A percentile compares a stretch with the other conserved stretches of the same genome.
These are phyloP conservation scores for Pithecia hirsuta DNA, from an alignment of 2,797 vertebrate genomes.

Conservation along the genomic window DNA sequence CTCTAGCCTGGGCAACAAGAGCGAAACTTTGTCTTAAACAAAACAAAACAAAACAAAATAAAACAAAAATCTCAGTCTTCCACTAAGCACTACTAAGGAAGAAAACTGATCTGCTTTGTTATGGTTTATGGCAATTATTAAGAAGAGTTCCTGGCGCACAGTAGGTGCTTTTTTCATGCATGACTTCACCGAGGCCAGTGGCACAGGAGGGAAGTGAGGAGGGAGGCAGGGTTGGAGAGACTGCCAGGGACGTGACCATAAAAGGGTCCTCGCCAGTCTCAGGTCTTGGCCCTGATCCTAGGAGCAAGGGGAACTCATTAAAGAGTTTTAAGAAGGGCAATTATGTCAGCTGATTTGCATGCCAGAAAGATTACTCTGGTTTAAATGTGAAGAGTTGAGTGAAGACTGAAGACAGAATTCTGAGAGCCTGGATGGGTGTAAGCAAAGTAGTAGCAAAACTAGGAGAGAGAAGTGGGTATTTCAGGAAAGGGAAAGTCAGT, in stretches of 20 bases:
- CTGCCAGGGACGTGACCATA: not conserved
- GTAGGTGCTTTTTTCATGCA: not conserved
- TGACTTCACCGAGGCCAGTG: not conserved
- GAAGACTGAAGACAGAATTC: not conserved
- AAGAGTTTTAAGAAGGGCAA: not conserved
- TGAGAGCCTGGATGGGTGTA: not conserved
- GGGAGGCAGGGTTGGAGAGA: not conserved
- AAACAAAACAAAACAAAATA: too few species aligned
- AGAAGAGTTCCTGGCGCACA: not conserved
- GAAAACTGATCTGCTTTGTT: not conserved
- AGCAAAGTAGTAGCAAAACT: not conserved
- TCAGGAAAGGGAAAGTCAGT: not conserved
- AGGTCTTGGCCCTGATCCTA: not conserved
- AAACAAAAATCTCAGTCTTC: not conserved
- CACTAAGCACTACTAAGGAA: not conserved
- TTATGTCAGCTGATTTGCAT: not conserved
- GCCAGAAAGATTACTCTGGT: not conserved
- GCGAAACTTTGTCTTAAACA: too few species aligned
- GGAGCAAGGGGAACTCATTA: not conserved
- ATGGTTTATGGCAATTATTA: not conserved
- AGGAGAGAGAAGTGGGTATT: not conserved
- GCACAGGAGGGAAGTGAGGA: not conserved
- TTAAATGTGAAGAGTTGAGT: not conserved
- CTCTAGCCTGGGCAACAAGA: too few species aligned
- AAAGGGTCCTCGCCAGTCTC: not conserved